These are phyloP conservation scores for Pheosia gnoma DNA, from an alignment of 2,888 invertebrate species.

Conservation along the genomic window DNA sequence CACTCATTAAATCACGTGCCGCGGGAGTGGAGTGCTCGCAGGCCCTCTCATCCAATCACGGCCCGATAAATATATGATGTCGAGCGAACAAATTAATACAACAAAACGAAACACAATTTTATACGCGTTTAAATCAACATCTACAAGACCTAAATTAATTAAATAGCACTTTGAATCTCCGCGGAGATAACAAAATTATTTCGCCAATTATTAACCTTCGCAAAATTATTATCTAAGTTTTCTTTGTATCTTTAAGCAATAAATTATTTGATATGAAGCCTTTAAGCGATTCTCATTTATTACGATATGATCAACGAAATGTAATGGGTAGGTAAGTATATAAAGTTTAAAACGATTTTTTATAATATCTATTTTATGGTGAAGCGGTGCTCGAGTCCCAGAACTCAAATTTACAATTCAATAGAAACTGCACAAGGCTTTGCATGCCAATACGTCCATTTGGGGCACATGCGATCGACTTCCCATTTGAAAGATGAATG, in stretches of 20 bases:
- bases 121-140: background rate
- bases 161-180: background rate
- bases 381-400: conserved; percentile 68
- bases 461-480: conserved; percentile 78
- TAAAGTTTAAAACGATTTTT: conserved; percentile 42
- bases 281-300: conserved; percentile 26
- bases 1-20: conserved; percentile 76
- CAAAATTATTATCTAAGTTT: conserved; percentile 14
- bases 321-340: conserved; percentile 1
- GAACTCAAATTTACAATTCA: conserved; percentile 81
- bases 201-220: conserved; percentile 9
- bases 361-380: conserved; percentile 57
- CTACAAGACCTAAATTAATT: background rate
- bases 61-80: conserved; percentile 63
- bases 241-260: conserved; percentile 23
- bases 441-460: conserved; percentile 82
- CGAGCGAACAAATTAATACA: conserved; percentile 53
- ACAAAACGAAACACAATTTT: conserved; percentile 30
- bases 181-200: conserved; percentile 9
- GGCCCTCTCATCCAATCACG: conserved; percentile 67
- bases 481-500: conserved; percentile 78
- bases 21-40: conserved; percentile 63
- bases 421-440: conserved; percentile 80
- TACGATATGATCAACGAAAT: conserved; percentile 5
- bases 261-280: conserved; percentile 29